Evolutionary conservation across 2,888 invertebrate species (phyloP).

Genomic region (Lycaena phlaeas): DNA sequence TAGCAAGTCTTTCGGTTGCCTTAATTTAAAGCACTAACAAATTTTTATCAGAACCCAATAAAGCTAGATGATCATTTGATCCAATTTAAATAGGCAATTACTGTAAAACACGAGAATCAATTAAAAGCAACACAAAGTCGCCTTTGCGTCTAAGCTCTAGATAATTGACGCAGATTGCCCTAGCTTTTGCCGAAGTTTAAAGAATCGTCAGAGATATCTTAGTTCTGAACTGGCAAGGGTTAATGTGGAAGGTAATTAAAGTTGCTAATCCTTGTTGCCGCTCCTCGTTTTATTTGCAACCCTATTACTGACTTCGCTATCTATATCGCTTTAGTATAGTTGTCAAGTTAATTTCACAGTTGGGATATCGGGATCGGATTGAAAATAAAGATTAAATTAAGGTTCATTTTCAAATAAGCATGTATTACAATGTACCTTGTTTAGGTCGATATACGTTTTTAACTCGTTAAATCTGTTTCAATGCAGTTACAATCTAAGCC

Average conservation of each 20-base stretch:
- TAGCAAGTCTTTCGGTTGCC: too few species aligned
- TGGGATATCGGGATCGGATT: too few species aligned
- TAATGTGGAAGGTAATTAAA: slow-evolving; percentile 61
- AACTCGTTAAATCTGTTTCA: too few species aligned
- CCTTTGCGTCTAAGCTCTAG: slow-evolving; percentile 39
- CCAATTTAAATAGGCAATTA: slow-evolving; percentile 15
- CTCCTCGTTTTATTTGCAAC: background rate
- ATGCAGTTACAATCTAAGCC: too few species aligned
- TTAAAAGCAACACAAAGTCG: slow-evolving; percentile 29
- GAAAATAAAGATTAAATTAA: too few species aligned
- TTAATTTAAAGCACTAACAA: too few species aligned
- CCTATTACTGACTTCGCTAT: background rate
- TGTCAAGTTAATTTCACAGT: too few species aligned
- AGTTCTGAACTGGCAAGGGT: slow-evolving; percentile 51
- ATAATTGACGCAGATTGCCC: slow-evolving; percentile 58
- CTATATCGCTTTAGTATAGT: too few species aligned
- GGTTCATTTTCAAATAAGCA: too few species aligned
- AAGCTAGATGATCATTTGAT: slow-evolving; percentile 3
- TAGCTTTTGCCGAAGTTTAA: slow-evolving; percentile 53
- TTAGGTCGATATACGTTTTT: too few species aligned
- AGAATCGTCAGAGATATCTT: slow-evolving; percentile 59
- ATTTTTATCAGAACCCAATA: too few species aligned
- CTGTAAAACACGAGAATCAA: slow-evolving; percentile 22
- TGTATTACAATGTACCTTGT: too few species aligned
- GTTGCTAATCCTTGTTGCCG: slow-evolving; percentile 39